A percentile compares a stretch with the other conserved stretches of the same genome.
Evolutionary conservation across 1,140 invertebrate genomes (phyloP).

Genomic region (Aplysia californica): DNA sequence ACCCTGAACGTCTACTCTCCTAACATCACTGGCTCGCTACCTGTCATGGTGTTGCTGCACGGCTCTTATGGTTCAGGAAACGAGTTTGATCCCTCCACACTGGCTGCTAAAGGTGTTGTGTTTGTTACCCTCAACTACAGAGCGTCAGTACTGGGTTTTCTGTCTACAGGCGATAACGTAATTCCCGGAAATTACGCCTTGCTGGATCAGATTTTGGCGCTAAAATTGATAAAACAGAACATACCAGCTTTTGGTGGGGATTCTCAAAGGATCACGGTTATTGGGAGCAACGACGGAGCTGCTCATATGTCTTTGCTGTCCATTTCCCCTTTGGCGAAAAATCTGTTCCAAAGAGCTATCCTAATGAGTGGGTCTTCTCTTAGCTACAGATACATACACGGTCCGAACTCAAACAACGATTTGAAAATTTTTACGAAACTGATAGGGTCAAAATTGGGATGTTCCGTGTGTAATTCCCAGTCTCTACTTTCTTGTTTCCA

Average conservation of each 20-base stretch:
- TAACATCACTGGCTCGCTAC: slow-evolving; percentile 52
- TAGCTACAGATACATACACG: background rate
- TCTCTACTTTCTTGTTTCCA: slow-evolving; percentile 3
- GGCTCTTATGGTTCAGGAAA: slow-evolving; percentile 80
- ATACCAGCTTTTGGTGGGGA: slow-evolving; percentile 91
- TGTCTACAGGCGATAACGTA: slow-evolving; percentile 89
- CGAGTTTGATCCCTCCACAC: slow-evolving; percentile 81
- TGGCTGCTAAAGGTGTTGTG: slow-evolving; percentile 82
- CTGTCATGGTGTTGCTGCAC: slow-evolving; percentile 93
- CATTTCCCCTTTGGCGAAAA: slow-evolving; percentile 6
- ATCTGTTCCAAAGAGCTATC: slow-evolving; percentile 27
- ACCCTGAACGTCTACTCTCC: slow-evolving; percentile 84
- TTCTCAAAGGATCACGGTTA: slow-evolving; percentile 84
- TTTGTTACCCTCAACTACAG: slow-evolving; percentile 27
- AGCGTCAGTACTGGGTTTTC: slow-evolving; percentile 70
- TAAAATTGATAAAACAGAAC: slow-evolving; percentile 92
- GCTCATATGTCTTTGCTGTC: slow-evolving; percentile 31
- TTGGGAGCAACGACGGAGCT: slow-evolving; percentile 93
- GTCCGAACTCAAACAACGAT: background rate
- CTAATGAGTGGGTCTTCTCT: slow-evolving; percentile 28
- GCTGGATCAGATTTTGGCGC: slow-evolving; percentile 88
- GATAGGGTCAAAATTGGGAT: background rate
- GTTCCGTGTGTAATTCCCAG: background rate
- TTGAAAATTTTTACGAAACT: background rate
- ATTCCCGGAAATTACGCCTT: slow-evolving; percentile 96